Conservation (phyloP, 92 coral and sea anemone genomes). For the Galaxea fascicularis region DNA sequence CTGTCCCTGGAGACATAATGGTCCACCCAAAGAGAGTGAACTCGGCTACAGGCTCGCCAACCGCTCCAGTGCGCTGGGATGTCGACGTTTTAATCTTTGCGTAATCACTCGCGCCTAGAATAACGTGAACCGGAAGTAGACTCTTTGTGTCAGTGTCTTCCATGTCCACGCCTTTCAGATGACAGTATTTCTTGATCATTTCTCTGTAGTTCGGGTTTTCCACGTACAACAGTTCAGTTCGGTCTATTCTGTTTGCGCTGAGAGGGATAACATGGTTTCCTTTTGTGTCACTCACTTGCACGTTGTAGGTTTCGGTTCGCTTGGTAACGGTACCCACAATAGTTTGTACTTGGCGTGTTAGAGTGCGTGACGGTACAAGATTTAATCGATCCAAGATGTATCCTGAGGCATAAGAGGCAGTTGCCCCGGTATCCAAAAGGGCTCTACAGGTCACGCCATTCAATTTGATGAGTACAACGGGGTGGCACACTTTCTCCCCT, state of each 20-base stretch:
- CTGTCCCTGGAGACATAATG: slow-evolving; percentile 69
- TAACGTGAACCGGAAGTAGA: slow-evolving; percentile 65
- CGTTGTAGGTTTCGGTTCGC: slow-evolving; percentile 52
- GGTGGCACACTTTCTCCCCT: slow-evolving; percentile 63
- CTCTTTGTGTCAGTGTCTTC: slow-evolving; percentile 63
- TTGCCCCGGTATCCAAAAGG: slow-evolving; percentile 58
- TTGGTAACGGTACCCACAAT: slow-evolving; percentile 57
- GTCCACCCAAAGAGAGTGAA: slow-evolving; percentile 69
- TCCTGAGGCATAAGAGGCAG: slow-evolving; percentile 58
- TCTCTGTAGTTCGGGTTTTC: slow-evolving; percentile 53
- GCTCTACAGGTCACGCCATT: slow-evolving; percentile 67
- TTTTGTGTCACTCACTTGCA: slow-evolving; percentile 61
- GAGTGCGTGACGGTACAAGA: slow-evolving; percentile 55
- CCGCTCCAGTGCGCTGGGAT: slow-evolving; percentile 58
- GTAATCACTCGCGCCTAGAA: slow-evolving; percentile 69
- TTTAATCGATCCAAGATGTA: slow-evolving; percentile 47
- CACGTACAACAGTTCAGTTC: slow-evolving; percentile 55
- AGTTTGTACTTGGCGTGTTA: slow-evolving; percentile 60
- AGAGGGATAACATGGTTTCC: slow-evolving; percentile 46
- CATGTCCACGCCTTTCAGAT: slow-evolving; percentile 57
- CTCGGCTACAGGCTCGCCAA: slow-evolving; percentile 66
- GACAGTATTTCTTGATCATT: slow-evolving; percentile 56
- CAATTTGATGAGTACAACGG: slow-evolving; percentile 44
- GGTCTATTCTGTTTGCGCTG: slow-evolving; percentile 54
- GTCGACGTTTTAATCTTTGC: slow-evolving; percentile 64